Evolutionary conservation across 2,113 vertebrate genomes (phyloP), one percentile per base, ranked within the genome.

Genomic region (Rhinichthys klamathensis): DNA sequence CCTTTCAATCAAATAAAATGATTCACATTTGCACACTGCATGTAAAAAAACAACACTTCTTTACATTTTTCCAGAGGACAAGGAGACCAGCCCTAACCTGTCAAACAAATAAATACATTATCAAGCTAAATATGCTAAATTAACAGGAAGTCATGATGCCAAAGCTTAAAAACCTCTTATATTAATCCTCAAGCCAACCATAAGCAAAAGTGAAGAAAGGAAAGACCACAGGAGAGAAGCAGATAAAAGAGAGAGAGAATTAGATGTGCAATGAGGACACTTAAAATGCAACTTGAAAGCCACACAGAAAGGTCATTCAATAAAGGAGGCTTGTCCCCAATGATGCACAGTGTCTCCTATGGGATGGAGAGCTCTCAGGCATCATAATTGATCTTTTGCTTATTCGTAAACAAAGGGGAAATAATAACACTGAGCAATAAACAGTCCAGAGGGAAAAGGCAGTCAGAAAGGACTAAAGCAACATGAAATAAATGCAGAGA

Each of bases 151-250:
- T 80, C 27, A 69, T 32, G 61, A 67, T 67, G 60, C 6, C 5
- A 69, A 88, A 83, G 10, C 83, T 84, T 82, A 61, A 80, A 86
- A 86, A 87, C 87, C 78, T 88, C 88, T 82, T 88, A 81, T 76
- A 73, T 75, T 73, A 85, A 82, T 84, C 58, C 60, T 84, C 74
- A 76, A 54, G 73, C 8, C 73, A 76, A 67, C 35, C 27, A n/a
- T 11, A 25, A 81, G 32, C 61, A 9, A 76, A 60, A 58, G 13
- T 7, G 3, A 86, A 81, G 46, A 61, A 58, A 87, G 63, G 3
- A 69, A 76, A 73, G 30, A 70, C 80, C 63, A 32, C 77, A 80
- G 27, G 38, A 60, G 32, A 73, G 32, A 12, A 30, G 18, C 21
- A 78, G 56, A 41, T 44, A 51, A 51, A 75, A 84, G 35, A 7